phyloP scores from a whole-genome alignment of 2,888 invertebrate species.

The Drosophila neonasuta region DNA sequence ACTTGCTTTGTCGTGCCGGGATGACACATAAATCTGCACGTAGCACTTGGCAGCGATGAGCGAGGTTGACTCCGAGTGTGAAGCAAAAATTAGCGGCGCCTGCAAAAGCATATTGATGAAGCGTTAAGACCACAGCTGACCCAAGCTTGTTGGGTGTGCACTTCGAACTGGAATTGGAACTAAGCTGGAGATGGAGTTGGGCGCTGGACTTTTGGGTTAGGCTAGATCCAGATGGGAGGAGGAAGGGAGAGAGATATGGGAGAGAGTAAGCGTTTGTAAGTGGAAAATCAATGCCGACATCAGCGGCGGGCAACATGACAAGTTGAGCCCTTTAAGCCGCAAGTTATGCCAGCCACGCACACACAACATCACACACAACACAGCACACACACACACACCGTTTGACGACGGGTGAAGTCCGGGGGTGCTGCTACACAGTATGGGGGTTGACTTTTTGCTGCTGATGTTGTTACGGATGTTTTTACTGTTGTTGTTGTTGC shows the following conservation, averaged over 20 bases:
- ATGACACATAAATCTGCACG: slow-evolving; percentile 71
- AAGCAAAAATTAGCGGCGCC: slow-evolving; percentile 68
- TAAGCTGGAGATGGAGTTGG: background rate
- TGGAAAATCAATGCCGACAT: slow-evolving; percentile 73
- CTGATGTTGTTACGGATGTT: slow-evolving; percentile 26
- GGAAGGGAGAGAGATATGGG: background rate
- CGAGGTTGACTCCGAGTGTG: slow-evolving; percentile 56
- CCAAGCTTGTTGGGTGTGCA: slow-evolving; percentile 17
- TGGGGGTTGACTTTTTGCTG: slow-evolving; percentile 65
- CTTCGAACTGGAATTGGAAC: slow-evolving; percentile 11
- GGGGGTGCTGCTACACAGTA: slow-evolving; percentile 15
- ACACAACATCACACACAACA: slow-evolving; percentile 21
- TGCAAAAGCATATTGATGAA: slow-evolving; percentile 74
- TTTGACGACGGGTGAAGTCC: background rate
- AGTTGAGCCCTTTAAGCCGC: slow-evolving; percentile 80
- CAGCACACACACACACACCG: background rate
- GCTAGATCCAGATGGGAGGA: slow-evolving; percentile 4
- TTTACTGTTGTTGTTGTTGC: slow-evolving; percentile 36
- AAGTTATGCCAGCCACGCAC: slow-evolving; percentile 76
- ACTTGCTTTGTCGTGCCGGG: slow-evolving; percentile 45
- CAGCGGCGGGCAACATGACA: slow-evolving; percentile 76
- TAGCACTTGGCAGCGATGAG: slow-evolving; percentile 37
- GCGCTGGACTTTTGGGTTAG: slow-evolving; percentile 24
- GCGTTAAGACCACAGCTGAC: slow-evolving; percentile 66
- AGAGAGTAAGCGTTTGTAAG: slow-evolving; percentile 48